These are phyloP conservation scores for Chamaea fasciata DNA, from an alignment of 2,113 vertebrate species.

Conservation along the genomic window DNA sequence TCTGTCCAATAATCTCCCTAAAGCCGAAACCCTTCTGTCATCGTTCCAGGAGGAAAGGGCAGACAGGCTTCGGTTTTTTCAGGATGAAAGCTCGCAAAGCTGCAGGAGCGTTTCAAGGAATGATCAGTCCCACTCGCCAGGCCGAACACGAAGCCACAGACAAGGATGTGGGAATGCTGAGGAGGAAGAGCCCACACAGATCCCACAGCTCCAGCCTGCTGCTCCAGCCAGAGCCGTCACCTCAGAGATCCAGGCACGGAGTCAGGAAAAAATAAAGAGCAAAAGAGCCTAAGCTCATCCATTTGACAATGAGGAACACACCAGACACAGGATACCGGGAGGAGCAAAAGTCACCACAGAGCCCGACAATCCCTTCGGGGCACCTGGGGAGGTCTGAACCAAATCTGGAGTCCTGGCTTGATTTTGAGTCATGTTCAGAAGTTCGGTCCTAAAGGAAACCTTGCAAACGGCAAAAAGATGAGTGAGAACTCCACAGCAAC, in stretches of 20 bases:
- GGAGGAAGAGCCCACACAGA: rapidly evolving
- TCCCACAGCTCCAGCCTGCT: neutral
- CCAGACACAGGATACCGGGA: neutral
- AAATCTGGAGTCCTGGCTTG: neutral
- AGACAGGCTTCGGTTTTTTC: neutral
- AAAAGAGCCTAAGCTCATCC: neutral
- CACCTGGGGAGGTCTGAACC: neutral
- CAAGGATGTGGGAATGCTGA: neutral
- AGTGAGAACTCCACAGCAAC: neutral
- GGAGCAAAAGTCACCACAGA: neutral
- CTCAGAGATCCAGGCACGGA: rapidly evolving
- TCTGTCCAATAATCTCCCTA: neutral
- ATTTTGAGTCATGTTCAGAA: neutral
- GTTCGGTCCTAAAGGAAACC: neutral
- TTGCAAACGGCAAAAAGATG: neutral
- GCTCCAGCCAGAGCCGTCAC: neutral
- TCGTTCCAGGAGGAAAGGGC: neutral
- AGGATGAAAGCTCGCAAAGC: neutral
- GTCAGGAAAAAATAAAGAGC: neutral
- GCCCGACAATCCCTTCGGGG: rapidly evolving
- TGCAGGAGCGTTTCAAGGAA: neutral
- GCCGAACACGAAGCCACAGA: neutral
- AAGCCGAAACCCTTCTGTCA: neutral
- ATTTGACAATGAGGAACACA: neutral
- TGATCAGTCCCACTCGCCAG: rapidly evolving